A percentile compares a stretch with the other conserved stretches of the same genome.
These are phyloP conservation scores for Thyatira batis DNA, from an alignment of 2,888 invertebrate species.

Conservation along the genomic window DNA sequence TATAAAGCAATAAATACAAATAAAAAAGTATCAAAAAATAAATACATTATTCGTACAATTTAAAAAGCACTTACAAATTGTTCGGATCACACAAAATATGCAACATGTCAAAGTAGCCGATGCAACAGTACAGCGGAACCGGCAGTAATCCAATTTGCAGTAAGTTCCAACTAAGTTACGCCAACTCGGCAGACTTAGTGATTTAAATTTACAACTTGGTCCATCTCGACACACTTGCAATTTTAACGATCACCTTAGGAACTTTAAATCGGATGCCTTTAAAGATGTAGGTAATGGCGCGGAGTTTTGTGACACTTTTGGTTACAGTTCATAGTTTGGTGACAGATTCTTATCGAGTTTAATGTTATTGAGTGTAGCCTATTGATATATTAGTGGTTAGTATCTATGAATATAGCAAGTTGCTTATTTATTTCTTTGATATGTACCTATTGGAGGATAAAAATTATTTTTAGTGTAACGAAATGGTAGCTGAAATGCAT, in stretches of 20 bases:
- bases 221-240: conserved; percentile 63
- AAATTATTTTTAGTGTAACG: too few relatives aligned
- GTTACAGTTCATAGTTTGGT: neutral
- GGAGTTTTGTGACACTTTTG: conserved; percentile 25
- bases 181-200: conserved; percentile 69
- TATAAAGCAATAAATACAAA: too few relatives aligned
- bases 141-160: conserved; percentile 75
- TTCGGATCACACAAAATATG: neutral
- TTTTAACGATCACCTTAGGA: conserved; percentile 65
- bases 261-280: conserved; percentile 63
- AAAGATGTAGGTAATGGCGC: conserved; percentile 47
- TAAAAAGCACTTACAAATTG: neutral
- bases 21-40: too few relatives aligned
- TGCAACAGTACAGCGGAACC: conserved; percentile 35
- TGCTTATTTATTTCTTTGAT: too few relatives aligned
- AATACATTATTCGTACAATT: too few relatives aligned
- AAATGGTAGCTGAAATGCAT: too few relatives aligned
- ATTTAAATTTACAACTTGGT: conserved; percentile 78
- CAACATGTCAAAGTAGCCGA: conserved; percentile 59
- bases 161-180: conserved; percentile 58
- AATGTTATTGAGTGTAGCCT: neutral
- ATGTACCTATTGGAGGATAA: too few relatives aligned
- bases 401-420: too few relatives aligned
- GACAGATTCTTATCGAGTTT: neutral
- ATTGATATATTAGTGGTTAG: too few relatives aligned